Evolutionary conservation across 1,140 invertebrate species (phyloP).

Genomic region (Lepidurus couesii): DNA sequence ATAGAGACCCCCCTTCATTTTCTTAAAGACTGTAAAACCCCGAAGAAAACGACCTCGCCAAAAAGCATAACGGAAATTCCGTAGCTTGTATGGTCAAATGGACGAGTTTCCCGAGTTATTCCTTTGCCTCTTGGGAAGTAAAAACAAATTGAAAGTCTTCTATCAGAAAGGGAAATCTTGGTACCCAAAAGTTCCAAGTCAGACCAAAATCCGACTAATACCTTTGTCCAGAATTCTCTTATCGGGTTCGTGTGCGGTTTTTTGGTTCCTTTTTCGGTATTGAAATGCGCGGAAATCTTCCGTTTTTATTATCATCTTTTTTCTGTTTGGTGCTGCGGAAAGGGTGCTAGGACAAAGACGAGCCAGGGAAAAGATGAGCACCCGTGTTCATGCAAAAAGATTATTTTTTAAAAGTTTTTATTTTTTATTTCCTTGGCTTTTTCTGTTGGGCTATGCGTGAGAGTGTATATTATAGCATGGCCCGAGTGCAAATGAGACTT

Average conservation of each 20-base stretch:
- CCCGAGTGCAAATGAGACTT: constrained; percentile 18
- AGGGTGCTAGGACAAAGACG: background rate
- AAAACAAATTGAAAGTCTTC: background rate
- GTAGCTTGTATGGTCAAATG: background rate
- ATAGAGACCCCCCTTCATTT: background rate
- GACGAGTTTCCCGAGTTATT: background rate
- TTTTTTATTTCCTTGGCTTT: background rate
- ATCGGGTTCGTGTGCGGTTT: background rate
- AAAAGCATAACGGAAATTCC: constrained; percentile 15
- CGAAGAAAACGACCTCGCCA: background rate
- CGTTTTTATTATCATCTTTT: background rate
- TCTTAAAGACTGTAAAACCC: background rate
- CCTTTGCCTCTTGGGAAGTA: background rate
- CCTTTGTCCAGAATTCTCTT: background rate
- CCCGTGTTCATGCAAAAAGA: background rate
- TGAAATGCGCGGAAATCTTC: background rate
- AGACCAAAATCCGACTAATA: background rate
- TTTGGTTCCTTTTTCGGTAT: no score
- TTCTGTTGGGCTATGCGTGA: background rate
- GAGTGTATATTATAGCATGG: constrained; percentile 14
- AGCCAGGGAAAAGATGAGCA: background rate
- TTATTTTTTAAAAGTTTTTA: background rate
- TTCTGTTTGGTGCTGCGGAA: background rate
- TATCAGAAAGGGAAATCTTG: background rate
- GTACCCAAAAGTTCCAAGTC: background rate